phyloP scores from a whole-genome alignment of 2,113 vertebrate genomes.

The Chitala chitala region DNA sequence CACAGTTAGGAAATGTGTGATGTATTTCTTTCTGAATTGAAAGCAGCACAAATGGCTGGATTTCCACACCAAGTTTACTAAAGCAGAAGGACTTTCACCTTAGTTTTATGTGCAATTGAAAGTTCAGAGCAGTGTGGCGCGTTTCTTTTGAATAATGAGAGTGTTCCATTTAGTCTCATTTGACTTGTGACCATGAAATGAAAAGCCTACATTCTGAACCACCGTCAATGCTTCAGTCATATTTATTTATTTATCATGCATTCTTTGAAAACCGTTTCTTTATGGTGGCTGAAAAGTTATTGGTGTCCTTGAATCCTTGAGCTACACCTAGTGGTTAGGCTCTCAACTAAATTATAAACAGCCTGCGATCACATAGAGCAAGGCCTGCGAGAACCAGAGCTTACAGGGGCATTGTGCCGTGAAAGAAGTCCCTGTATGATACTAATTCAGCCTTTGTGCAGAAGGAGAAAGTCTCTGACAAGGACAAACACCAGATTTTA shows the following conservation, averaged over 20 bases:
- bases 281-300: slow-evolving; percentile 5
- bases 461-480: background rate
- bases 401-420: background rate
- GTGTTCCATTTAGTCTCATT: slow-evolving; percentile 10
- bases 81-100: slow-evolving; percentile 10
- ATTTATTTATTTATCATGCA: background rate
- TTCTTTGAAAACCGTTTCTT: slow-evolving; percentile 15
- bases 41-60: background rate
- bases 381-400: background rate
- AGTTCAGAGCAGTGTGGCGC: background rate
- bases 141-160: slow-evolving; percentile 6
- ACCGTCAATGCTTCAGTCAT: background rate
- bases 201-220: slow-evolving; percentile 23
- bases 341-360: slow-evolving; percentile 26
- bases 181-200: slow-evolving; percentile 23
- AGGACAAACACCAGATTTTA: background rate
- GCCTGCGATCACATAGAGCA: slow-evolving; percentile 15
- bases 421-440: slow-evolving; percentile 1
- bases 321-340: slow-evolving; percentile 67
- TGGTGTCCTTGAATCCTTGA: slow-evolving; percentile 57
- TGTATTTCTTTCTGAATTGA: background rate
- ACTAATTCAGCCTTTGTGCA: background rate
- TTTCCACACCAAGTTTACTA: background rate
- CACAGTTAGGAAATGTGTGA: background rate
- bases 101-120: background rate